These are phyloP conservation scores for Acronicta aceris DNA, from an alignment of 2,888 invertebrate species.

Conservation along the genomic window DNA sequence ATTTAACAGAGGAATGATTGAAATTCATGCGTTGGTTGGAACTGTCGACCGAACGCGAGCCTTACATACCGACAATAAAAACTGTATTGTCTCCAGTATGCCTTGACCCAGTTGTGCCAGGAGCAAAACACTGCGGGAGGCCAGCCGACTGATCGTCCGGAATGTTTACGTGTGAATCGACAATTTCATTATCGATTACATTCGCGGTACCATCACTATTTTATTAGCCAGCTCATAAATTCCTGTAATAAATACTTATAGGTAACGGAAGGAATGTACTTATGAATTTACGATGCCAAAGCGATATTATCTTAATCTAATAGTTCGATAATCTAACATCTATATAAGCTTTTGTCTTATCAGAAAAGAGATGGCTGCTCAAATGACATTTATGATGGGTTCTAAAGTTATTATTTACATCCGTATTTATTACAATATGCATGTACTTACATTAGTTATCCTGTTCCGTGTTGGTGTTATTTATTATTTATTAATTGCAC, in stretches of 20 bases:
- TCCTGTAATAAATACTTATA: not conserved
- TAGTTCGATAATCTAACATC: conserved; percentile 33
- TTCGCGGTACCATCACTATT: conserved; percentile 14
- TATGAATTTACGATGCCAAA: conserved; percentile 19
- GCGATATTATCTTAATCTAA: conserved; percentile 17
- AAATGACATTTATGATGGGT: conserved; percentile 35
- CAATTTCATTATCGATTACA: conserved; percentile 42
- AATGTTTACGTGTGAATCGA: conserved; percentile 50
- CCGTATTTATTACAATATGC: too few relatives aligned
- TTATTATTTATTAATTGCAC: too few relatives aligned
- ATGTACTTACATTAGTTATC: too few relatives aligned
- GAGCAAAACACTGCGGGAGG: conserved; percentile 53
- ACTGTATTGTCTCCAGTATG: conserved; percentile 41
- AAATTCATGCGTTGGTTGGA: conserved; percentile 13
- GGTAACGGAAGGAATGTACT: conserved; percentile 1
- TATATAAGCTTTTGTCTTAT: conserved; percentile 42
- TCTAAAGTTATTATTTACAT: conserved; percentile 6
- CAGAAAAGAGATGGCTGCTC: conserved; percentile 18
- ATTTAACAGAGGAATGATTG: conserved; percentile 26
- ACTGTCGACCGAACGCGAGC: conserved; percentile 19
- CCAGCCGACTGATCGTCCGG: conserved; percentile 27
- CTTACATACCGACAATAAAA: conserved; percentile 47
- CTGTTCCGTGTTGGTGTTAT: too few relatives aligned
- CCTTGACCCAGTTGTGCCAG: conserved; percentile 55
- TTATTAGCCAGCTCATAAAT: not conserved